Evolutionary conservation across 2,113 vertebrate species (phyloP), one percentile per base, ranked within the genome.

Genomic region (Eleginops maclovinus): DNA sequence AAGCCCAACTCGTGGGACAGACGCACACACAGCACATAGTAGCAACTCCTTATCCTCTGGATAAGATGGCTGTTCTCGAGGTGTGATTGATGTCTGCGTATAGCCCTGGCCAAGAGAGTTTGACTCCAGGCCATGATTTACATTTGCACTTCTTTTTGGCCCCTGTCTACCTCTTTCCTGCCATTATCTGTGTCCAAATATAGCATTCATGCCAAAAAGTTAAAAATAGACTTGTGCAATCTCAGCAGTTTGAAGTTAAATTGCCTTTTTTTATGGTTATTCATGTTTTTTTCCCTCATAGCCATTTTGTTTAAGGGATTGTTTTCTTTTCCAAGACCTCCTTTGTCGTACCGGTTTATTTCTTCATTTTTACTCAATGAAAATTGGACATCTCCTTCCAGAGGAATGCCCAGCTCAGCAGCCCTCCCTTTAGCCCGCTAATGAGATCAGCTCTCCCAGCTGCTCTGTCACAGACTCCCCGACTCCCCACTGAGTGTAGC

Each of bases 321-420:
- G 67, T 62, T 53, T 14, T 51, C 28, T 56, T 65, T 16, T 9
- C 22, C 22, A 31, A 12, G 9, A 46, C 9, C 65, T 46, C 15
- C 17, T 26, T 74, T 72, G 40, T 41, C n/a, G 14, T 49, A 10
- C 22, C 28, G 10, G 10, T 64, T 41, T 40, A 59, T 71, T 59
- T 64, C 26, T 63, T 40, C 12, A 4, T 43, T 62, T 75, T n/a
- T 16, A 44, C 53, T 60, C 12, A 26, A 4, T 73, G 36, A 56
- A 82, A 74, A 55, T 43, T 41, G 60, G 60, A 60, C 66, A 67
- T 88, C 70, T 84, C 63, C 49, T 81, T 41, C 55, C 76, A n/a
- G 80, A 78, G 79, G 83, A 92, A 92, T 87, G 85, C 62, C 58
- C 69, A 44, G 78, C 83, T 92, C 90, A 89, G 87, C 84, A 78